A percentile compares a stretch with the other conserved stretches of the same genome.
phyloP scores from a whole-genome alignment of 2,888 invertebrate species.

The Spilosoma lubricipeda region DNA sequence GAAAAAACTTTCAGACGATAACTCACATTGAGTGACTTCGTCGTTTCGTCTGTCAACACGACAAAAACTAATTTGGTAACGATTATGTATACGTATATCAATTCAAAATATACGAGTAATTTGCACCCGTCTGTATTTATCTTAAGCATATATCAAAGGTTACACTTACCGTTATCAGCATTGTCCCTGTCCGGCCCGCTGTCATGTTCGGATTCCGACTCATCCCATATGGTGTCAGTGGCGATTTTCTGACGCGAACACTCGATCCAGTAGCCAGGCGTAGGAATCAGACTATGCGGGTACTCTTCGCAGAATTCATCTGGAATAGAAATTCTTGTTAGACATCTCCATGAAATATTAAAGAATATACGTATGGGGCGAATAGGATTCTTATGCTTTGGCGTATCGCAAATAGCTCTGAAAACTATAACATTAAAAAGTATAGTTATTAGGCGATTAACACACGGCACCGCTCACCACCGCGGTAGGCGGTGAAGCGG shows the following conservation, averaged over 20 bases:
- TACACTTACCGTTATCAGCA: conserved; percentile 73
- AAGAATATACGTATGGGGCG: no score
- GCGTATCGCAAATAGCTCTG: no score
- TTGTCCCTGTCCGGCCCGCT: conserved; percentile 85
- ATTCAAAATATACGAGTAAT: background rate
- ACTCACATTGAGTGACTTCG: background rate
- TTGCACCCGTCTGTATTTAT: background rate
- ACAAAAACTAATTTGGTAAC: background rate
- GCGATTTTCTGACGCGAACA: conserved; percentile 96
- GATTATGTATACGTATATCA: background rate
- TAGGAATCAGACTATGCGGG: conserved; percentile 96
- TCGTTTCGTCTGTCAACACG: background rate
- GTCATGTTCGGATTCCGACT: conserved; percentile 94
- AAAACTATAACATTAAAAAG: no score
- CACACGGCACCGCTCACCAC: no score
- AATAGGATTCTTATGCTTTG: background rate
- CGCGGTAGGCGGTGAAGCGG: no score
- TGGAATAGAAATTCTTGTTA: conserved; percentile 68
- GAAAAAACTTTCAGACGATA: background rate
- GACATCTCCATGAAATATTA: background rate
- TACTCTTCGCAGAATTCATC: conserved; percentile 97
- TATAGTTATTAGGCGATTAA: no score
- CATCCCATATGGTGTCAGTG: conserved; percentile 94
- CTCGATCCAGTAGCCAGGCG: conserved; percentile 98
- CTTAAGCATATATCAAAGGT: background rate